Evolutionary conservation across 2,113 vertebrate genomes (phyloP).

Genomic region (Mustelus asterias): DNA sequence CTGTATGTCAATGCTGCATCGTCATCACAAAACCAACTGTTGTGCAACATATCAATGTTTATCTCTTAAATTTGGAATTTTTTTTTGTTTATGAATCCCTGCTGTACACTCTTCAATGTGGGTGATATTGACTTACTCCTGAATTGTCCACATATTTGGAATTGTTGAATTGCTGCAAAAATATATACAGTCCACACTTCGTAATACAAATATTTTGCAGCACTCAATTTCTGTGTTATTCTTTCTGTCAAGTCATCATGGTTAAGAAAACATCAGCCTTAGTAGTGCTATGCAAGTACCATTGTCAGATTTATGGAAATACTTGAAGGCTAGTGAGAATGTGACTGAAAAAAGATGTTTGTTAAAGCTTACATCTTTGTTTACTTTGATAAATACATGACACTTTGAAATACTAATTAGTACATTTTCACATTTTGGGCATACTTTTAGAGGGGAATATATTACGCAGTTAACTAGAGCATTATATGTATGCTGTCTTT

Average conservation of each 20-base stretch:
- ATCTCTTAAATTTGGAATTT: background rate
- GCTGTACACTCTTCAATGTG: background rate
- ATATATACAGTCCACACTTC: background rate
- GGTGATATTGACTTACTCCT: background rate
- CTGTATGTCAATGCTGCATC: background rate
- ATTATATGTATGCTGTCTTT: background rate
- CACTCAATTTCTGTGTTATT: background rate
- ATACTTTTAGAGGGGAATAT: background rate
- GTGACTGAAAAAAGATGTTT: background rate
- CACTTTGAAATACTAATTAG: background rate
- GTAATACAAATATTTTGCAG: background rate
- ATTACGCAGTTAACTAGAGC: background rate
- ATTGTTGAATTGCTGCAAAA: background rate
- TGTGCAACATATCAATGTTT: background rate
- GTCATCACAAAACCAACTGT: background rate
- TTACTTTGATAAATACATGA: background rate
- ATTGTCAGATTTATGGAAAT: background rate
- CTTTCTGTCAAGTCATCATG: background rate
- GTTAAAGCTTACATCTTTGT: background rate
- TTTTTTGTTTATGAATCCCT: background rate
- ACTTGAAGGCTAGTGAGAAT: background rate
- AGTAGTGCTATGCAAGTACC: background rate
- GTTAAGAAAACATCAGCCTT: background rate
- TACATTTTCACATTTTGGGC: background rate
- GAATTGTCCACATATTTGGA: background rate